Evolutionary conservation across 30 jellyfish, hydroid and myxozoan species (phyloP), one percentile per base, ranked within the genome.

Genomic region (Haliclystus octoradiatus): DNA sequence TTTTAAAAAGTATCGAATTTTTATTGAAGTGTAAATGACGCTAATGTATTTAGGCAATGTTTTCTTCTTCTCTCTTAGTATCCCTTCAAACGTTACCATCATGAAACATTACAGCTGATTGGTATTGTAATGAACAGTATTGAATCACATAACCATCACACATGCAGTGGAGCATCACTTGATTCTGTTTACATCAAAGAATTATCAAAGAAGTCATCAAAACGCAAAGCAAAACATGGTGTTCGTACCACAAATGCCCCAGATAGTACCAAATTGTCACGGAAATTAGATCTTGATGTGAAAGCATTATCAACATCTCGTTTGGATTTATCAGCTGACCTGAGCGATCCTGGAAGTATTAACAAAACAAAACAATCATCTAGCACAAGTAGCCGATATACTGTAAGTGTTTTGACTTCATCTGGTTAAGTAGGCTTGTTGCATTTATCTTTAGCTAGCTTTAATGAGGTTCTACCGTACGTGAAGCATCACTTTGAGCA

Each of bases 61-160:
- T n/a, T 19, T 7, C 34, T 19, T 46, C 22, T 31, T 73, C 22
- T 19, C 19, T 66, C 66, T 2, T 68, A 82, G 94, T 73, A 72
- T 62, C 70, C 70, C 31, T 68, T 73, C 74, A 33, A 49, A 1
- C 79, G 66, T 60, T 51, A 50, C 66, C 49, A 65, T 52, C 0
- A 50, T 29, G 1, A 31, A 24, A 31, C 73, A 9, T 50, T 49
- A 25, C 82, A 63, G 5, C 71, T 82, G 69, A 68, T 82, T 57
- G 32, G 71, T 15, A 57, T 49, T 2, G 83, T 74, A 3, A 69
- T 72, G 34, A 74, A 82, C 62, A 60, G 85, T 9, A 52, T 82
- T 5, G 62, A 73, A 29, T 73, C 94, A 13, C 84, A 73, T 68
- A 65, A 49, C 50, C 94, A 82, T 34, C 31, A 74, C 35, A 31